These are phyloP conservation scores for Eilema depressum DNA, from an alignment of 2,888 invertebrate species.

Conservation along the genomic window DNA sequence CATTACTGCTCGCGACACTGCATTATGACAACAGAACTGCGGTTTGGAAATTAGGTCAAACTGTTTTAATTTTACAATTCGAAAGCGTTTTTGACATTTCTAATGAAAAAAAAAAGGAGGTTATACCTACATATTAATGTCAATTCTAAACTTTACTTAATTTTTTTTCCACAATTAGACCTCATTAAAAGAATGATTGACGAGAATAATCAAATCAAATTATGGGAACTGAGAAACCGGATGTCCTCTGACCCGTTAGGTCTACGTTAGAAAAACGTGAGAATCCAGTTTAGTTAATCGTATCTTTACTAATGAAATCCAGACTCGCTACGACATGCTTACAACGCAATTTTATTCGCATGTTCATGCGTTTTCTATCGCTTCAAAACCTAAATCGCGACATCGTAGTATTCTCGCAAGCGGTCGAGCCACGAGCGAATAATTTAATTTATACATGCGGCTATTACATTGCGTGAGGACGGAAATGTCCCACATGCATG, in stretches of 20 bases:
- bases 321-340: background rate
- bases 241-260: background rate
- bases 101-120: background rate
- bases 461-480: constrained; percentile 16
- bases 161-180: background rate
- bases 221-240: too few species aligned
- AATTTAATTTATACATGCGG: constrained; percentile 20
- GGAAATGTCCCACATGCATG: constrained; percentile 26
- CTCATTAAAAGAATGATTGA: too few species aligned
- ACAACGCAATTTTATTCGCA: background rate
- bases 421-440: constrained; percentile 6
- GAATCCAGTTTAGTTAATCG: background rate
- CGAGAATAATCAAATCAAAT: background rate
- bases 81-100: background rate
- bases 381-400: background rate
- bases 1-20: constrained; percentile 51
- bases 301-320: background rate
- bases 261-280: background rate
- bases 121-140: too few species aligned
- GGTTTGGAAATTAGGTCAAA: constrained; percentile 62
- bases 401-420: background rate
- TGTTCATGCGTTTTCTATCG: background rate
- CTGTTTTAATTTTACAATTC: constrained; percentile 15
- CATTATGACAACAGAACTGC: constrained; percentile 68
- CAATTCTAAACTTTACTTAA: background rate